These are phyloP conservation scores for Goniozus legneri DNA, from an alignment of 1,140 invertebrate genomes.

Conservation along the genomic window DNA sequence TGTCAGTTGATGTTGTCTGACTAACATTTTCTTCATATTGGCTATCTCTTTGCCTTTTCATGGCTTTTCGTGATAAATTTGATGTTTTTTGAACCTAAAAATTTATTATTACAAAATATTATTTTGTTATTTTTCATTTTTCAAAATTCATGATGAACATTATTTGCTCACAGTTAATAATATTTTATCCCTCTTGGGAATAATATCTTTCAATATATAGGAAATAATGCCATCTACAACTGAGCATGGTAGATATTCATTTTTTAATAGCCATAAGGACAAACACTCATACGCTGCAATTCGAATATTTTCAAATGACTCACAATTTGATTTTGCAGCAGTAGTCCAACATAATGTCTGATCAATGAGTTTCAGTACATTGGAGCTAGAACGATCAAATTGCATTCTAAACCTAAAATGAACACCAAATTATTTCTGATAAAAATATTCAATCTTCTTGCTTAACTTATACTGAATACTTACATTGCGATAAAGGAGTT, in stretches of 20 bases:
- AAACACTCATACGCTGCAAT: constrained; percentile 30
- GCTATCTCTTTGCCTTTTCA: constrained; percentile 32
- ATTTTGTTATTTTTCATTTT: background rate
- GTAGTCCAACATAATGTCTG: constrained; percentile 23
- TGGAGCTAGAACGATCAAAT: constrained; percentile 22
- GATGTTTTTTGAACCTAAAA: constrained; percentile 33
- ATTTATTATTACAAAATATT: background rate
- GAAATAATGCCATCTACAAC: constrained; percentile 24
- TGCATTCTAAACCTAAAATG: constrained; percentile 24
- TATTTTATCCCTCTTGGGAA: constrained; percentile 27
- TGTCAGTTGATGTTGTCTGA: constrained; percentile 11
- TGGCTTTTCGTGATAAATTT: constrained; percentile 34
- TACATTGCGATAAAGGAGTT: constrained; percentile 37
- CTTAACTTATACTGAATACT: background rate
- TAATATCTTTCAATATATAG: constrained; percentile 30
- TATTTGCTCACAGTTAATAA: constrained; percentile 24
- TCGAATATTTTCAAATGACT: constrained; percentile 26
- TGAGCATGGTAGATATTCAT: constrained; percentile 24
- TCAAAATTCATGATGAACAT: background rate
- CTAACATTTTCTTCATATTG: constrained; percentile 29
- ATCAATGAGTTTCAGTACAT: constrained; percentile 20
- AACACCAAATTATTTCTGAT: background rate
- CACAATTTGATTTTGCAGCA: constrained; percentile 8
- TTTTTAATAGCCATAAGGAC: constrained; percentile 23
- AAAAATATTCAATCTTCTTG: background rate